Percentiles rank a stretch among this genome's conserved stretches.
Conservation (phyloP, 2,797 vertebrate genomes). For the Paramormyrops hopkinsi region DNA sequence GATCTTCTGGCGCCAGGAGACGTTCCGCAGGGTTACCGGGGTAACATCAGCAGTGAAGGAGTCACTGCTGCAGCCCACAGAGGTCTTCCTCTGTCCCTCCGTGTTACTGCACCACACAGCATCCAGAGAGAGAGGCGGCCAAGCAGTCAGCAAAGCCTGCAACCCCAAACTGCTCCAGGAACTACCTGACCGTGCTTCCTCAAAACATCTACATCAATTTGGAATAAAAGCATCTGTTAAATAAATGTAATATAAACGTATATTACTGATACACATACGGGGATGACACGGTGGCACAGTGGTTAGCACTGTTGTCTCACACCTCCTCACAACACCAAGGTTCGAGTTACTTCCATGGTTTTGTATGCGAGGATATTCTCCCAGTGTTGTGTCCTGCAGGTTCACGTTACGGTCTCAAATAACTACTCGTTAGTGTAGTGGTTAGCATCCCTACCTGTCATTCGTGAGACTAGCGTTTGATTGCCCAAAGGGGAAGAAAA, state of each 20-base stretch:
- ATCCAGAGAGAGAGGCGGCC: background rate
- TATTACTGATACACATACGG: background rate
- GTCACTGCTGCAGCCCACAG: slow-evolving; percentile 80
- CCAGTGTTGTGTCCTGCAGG: too few relatives aligned
- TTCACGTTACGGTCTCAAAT: background rate
- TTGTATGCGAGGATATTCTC: too few relatives aligned
- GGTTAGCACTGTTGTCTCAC: background rate
- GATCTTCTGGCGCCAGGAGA: slow-evolving; percentile 97
- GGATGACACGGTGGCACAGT: background rate
- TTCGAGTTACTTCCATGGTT: background rate
- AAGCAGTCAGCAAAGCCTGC: background rate
- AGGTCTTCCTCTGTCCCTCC: slow-evolving; percentile 82
- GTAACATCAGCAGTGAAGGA: slow-evolving; percentile 66
- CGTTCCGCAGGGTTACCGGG: slow-evolving; percentile 67
- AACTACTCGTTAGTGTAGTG: background rate
- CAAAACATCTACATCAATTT: background rate
- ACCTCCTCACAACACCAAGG: background rate
- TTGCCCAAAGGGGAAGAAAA: background rate
- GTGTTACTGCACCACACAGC: slow-evolving; percentile 68
- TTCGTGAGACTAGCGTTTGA: background rate
- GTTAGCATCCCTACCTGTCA: background rate
- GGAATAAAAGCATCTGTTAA: background rate
- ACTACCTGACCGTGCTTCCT: background rate
- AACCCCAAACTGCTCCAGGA: background rate
- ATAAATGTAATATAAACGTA: background rate